A percentile compares a stretch with the other conserved stretches of the same genome.
Conservation (phyloP, 2,113 vertebrate species). For the Corydoras sp. region DNA sequence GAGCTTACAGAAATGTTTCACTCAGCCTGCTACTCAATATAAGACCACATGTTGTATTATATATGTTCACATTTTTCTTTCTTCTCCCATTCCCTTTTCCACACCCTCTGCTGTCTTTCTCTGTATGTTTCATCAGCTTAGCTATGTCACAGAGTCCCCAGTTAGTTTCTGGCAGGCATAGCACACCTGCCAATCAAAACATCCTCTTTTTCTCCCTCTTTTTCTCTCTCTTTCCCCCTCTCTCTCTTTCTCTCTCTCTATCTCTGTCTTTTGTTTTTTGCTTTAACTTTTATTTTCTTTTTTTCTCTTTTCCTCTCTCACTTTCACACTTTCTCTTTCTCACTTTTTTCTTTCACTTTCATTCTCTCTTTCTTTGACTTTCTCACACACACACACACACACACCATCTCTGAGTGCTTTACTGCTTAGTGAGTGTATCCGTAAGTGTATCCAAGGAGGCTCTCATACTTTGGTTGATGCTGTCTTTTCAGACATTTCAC, state of each 20-base stretch:
- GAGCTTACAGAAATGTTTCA: conserved; percentile 5
- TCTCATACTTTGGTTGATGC: conserved; percentile 26
- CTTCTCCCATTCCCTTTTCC: neutral
- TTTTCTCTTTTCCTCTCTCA: neutral
- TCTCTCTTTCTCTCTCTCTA: neutral
- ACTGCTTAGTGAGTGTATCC: too few species aligned
- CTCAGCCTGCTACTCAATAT: conserved; percentile 19
- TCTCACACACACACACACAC: neutral
- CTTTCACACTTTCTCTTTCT: neutral
- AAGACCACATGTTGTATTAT: neutral
- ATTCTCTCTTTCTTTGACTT: conserved; percentile 5
- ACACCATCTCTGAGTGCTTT: too few species aligned
- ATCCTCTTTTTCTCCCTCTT: neutral
- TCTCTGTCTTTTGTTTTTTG: conserved; percentile 2
- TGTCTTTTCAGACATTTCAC: conserved; percentile 33
- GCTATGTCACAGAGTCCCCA: conserved; percentile 38
- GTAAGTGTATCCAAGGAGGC: conserved; percentile 1
- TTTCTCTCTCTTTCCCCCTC: neutral
- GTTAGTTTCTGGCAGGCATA: conserved; percentile 35
- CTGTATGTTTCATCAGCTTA: conserved; percentile 12
- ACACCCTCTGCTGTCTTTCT: conserved; percentile 1
- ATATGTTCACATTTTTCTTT: neutral
- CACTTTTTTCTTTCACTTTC: neutral
- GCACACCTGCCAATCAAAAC: conserved; percentile 36
- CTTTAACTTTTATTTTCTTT: too few species aligned